Conservation (phyloP, 23 tunicate species). For the Oikopleura vanhoeffeni region DNA sequence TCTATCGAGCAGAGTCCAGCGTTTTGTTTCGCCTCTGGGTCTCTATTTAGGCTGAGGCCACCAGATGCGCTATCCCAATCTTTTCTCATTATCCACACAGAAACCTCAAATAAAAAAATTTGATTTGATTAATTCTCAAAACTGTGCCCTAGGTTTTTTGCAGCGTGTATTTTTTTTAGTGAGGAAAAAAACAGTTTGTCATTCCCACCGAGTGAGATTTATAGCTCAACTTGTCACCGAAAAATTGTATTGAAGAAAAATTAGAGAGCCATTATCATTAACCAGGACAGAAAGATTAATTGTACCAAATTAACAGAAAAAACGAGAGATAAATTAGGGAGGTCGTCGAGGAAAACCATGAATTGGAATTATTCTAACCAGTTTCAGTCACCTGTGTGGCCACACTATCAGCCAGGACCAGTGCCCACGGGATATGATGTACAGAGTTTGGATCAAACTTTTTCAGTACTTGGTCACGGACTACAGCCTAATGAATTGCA, state of each 20-base stretch:
- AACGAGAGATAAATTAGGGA: not conserved
- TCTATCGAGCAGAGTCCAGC: no score
- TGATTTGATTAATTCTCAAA: not conserved
- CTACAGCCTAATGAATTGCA: not conserved
- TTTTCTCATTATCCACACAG: not conserved
- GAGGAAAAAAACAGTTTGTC: no score
- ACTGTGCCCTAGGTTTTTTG: no score
- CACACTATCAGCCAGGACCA: not conserved
- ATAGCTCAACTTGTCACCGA: not conserved
- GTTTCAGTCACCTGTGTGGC: not conserved
- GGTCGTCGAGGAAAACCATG: not conserved
- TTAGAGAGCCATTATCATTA: not conserved
- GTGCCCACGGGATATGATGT: not conserved
- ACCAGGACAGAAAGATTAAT: not conserved
- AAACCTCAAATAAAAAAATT: not conserved
- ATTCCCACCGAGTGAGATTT: not conserved
- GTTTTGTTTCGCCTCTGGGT: no score
- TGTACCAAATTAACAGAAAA: not conserved
- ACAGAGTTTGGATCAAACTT: not conserved
- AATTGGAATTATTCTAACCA: not conserved
- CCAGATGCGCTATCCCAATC: no score
- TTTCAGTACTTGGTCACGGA: not conserved
- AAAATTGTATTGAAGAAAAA: not conserved
- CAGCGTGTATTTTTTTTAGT: no score
- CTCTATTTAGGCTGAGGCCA: no score